phyloP scores from a whole-genome alignment of 2,888 invertebrate species.

The Cantharis lateralis region DNA sequence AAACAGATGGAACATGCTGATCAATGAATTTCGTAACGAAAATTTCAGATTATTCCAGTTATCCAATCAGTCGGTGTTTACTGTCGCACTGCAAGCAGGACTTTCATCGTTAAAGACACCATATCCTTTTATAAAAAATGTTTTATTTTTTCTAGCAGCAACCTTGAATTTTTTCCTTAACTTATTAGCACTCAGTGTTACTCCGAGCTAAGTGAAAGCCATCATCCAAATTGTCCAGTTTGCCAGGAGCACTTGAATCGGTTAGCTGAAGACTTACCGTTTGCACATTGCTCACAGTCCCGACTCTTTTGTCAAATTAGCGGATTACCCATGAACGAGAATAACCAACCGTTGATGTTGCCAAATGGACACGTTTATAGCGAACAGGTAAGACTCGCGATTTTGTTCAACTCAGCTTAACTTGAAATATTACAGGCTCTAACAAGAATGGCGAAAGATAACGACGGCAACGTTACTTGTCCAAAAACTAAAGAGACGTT shows the following conservation, averaged over 20 bases:
- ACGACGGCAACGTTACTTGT: slow-evolving; percentile 90
- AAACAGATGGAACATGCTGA: slow-evolving; percentile 80
- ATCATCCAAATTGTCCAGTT: slow-evolving; percentile 89
- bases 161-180: slow-evolving; percentile 33
- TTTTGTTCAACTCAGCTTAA: slow-evolving; percentile 9
- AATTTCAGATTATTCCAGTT: slow-evolving; percentile 94
- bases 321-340: slow-evolving; percentile 91
- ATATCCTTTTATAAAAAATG: slow-evolving; percentile 61
- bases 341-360: slow-evolving; percentile 98
- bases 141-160: background rate
- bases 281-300: slow-evolving; percentile 96
- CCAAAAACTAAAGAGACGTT: slow-evolving; percentile 93
- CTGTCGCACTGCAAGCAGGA: slow-evolving; percentile 90
- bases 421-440: slow-evolving; percentile 69
- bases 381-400: slow-evolving; percentile 67
- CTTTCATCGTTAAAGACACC: slow-evolving; percentile 95
- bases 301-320: slow-evolving; percentile 91
- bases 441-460: slow-evolving; percentile 86
- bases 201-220: slow-evolving; percentile 63
- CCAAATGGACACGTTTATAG: slow-evolving; percentile 98
- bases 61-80: slow-evolving; percentile 87
- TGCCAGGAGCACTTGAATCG: slow-evolving; percentile 87
- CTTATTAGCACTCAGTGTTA: slow-evolving; percentile 67
- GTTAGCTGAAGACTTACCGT: slow-evolving; percentile 85
- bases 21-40: slow-evolving; percentile 89